phyloP scores from a whole-genome alignment of 2,888 invertebrate genomes.

The Atrina japonica region DNA sequence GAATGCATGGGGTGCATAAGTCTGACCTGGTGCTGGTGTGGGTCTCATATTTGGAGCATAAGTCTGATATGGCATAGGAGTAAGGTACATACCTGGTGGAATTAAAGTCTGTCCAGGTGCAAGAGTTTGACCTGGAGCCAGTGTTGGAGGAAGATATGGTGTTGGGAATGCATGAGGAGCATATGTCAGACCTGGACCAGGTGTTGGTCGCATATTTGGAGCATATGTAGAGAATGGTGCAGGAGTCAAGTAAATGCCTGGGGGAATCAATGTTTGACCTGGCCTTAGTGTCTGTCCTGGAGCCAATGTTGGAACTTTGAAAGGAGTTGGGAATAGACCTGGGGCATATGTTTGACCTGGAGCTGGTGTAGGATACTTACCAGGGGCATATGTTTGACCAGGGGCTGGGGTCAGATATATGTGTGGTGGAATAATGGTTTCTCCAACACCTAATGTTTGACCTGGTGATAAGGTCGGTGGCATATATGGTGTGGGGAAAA shows the following conservation, averaged over 20 bases:
- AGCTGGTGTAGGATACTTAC: conserved; percentile 52
- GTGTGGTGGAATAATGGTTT: conserved; percentile 29
- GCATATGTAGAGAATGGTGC: conserved; percentile 45
- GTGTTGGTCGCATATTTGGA: conserved; percentile 54
- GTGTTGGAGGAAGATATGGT: conserved; percentile 44
- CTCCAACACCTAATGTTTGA: conserved; percentile 50
- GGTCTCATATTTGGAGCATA: conserved; percentile 44
- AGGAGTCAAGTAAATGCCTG: conserved; percentile 51
- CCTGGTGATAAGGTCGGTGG: conserved; percentile 56
- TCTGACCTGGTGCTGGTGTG: conserved; percentile 42
- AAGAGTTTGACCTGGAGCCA: conserved; percentile 48
- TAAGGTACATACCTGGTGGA: conserved; percentile 32
- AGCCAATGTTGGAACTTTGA: conserved; percentile 47
- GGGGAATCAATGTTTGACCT: conserved; percentile 46
- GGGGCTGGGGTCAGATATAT: conserved; percentile 34
- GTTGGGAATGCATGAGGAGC: conserved; percentile 50
- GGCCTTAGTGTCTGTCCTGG: conserved; percentile 54
- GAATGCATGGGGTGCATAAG: conserved; percentile 46
- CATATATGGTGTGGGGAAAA: conserved; percentile 47
- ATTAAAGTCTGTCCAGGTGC: conserved; percentile 34
- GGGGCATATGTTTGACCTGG: conserved; percentile 51
- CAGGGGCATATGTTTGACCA: conserved; percentile 44
- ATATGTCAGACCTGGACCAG: conserved; percentile 53
- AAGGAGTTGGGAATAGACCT: conserved; percentile 41
- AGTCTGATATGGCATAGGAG: conserved; percentile 32